phyloP scores from a whole-genome alignment of 2,113 vertebrate genomes.

The Noturus placidus region DNA sequence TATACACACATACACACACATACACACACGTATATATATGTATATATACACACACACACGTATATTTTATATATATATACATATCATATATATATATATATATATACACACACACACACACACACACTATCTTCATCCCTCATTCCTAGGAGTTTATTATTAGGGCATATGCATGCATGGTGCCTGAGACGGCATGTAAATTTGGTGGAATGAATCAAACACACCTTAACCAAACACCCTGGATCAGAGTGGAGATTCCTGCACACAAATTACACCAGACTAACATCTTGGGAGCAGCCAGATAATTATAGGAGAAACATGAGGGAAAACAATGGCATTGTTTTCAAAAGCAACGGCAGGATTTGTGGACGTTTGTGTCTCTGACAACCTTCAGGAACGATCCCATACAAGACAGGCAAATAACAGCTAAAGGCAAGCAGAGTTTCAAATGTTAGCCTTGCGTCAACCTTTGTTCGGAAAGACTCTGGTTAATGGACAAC shows the following conservation, averaged over 20 bases:
- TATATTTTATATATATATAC: too few species aligned
- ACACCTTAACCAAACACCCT: conserved; percentile 35
- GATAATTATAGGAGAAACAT: conserved; percentile 20
- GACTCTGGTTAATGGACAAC: conserved; percentile 67
- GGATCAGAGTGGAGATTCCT: conserved; percentile 24
- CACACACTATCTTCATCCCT: not conserved
- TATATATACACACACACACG: too few species aligned
- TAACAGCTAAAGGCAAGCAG: not conserved
- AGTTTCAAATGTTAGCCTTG: not conserved
- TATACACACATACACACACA: too few species aligned
- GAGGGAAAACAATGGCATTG: not conserved
- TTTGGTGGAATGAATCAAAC: conserved; percentile 39
- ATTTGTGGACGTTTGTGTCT: not conserved
- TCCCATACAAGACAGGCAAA: not conserved
- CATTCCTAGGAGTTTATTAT: not conserved
- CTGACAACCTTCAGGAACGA: not conserved
- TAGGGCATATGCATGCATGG: not conserved
- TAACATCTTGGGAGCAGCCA: conserved; percentile 21
- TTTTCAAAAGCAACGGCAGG: conserved; percentile 16
- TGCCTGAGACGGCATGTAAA: conserved; percentile 24
- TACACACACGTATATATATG: too few species aligned
- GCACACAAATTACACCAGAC: conserved; percentile 28
- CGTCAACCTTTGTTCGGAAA: conserved; percentile 26
- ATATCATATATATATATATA: too few species aligned
- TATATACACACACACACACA: too few species aligned